Evolutionary conservation across 1,140 invertebrate genomes (phyloP), one percentile per base, ranked within the genome.

Genomic region (Diuraphis noxia): DNA sequence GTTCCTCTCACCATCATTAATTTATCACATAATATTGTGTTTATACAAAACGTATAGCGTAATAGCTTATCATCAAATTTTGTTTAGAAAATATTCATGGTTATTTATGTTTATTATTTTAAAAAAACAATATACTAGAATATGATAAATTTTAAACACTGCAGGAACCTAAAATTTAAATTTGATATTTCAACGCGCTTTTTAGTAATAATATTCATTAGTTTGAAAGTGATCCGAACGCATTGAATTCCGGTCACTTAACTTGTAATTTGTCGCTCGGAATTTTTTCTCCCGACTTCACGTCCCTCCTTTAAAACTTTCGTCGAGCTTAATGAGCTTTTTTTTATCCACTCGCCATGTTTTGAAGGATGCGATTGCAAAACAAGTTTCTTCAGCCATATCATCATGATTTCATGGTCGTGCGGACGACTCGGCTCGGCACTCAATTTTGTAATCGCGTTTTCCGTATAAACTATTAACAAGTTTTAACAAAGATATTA

Each of bases 401-500:
- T 46, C 43, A 23, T 86, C n/a, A 34, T 34, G 82, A 13, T 36
- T 36, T 81, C 79, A 30, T 3, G 43, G 43, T 49, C 56, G 34
- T 52, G 17, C 85, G 85, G 4, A 36, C 36, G 85, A 10, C 38
- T 25, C 43, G 43, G 84, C n/a, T 17, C n/a, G 41, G 41, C 82
- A n/a, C 85, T 87, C 85, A 30, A 87, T 87, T 87, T 52, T 52
- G 34, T 87, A 87, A 87, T 87, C 49, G 49, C 85, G 10, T 87
- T 56, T 87, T 52, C 85, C 49, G 25, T 56, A 30, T 7, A 87
- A 87, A 87, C 85, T 56, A 40, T 87, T 87, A 38, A 49, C 9
- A 38, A 87, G 85, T 87, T 87, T 87, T 56, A 56, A 87, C 85
- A 87, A 87, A 49, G 85, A 87, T 56, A 87, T 87, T 49, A 38